Evolutionary conservation across 2,888 invertebrate genomes (phyloP).

Genomic region (Lithophane socia): DNA sequence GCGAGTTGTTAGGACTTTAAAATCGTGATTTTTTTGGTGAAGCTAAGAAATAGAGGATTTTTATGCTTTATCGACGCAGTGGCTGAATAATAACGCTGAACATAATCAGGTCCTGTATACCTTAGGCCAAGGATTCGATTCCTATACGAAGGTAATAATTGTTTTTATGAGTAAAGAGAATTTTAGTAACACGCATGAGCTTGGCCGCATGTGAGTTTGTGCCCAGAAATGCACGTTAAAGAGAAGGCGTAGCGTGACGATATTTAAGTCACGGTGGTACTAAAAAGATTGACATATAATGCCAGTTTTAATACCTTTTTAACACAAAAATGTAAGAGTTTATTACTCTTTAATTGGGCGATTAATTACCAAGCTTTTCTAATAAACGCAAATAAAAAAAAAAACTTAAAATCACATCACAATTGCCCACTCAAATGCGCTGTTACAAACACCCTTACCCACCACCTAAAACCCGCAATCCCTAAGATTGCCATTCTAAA

Average conservation of each 20-base stretch:
- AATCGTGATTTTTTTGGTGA: not conserved
- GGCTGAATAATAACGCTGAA: not conserved
- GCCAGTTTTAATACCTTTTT: conserved; percentile 2
- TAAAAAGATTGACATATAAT: conserved; percentile 18
- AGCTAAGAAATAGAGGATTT: not conserved
- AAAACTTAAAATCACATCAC: not conserved
- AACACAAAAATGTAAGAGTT: not conserved
- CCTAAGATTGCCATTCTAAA: conserved; percentile 42
- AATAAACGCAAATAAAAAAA: not conserved
- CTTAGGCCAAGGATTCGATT: not conserved
- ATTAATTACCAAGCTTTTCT: not conserved
- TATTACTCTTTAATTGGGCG: conserved; percentile 24
- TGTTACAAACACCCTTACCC: not conserved
- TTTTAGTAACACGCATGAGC: not conserved
- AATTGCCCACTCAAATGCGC: not conserved
- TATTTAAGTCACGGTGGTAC: conserved; percentile 16
- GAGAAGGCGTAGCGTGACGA: conserved; percentile 18
- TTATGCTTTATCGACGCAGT: not conserved
- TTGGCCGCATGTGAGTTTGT: not conserved
- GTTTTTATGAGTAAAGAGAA: not conserved
- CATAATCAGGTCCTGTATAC: too few species aligned
- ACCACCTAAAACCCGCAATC: conserved; percentile 20
- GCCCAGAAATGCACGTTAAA: not conserved
- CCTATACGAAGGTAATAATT: not conserved
- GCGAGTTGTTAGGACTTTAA: not conserved